phyloP scores from a whole-genome alignment of 2,797 vertebrate genomes.

The Schizothorax lantsangensis region DNA sequence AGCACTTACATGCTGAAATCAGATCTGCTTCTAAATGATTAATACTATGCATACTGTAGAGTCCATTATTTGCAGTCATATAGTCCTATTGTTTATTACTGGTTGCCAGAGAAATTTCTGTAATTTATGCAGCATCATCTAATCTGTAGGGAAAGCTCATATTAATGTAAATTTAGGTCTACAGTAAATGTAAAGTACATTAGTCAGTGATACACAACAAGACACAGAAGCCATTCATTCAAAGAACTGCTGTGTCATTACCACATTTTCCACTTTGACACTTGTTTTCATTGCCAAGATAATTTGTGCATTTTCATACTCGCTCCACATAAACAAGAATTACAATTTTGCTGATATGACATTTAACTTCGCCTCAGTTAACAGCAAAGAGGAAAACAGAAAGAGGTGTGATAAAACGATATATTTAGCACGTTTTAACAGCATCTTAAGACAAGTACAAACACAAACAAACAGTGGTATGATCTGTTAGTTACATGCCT shows the following conservation, averaged over 20 bases:
- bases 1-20: constrained; percentile 38
- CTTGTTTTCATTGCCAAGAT: background rate
- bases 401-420: background rate
- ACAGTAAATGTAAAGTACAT: background rate
- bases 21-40: constrained; percentile 40
- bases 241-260: background rate
- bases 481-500: background rate
- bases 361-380: background rate
- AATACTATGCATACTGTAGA: background rate
- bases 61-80: constrained; percentile 8
- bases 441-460: background rate
- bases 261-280: background rate
- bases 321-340: background rate
- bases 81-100: background rate
- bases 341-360: background rate
- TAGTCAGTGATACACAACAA: background rate
- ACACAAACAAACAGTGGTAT: background rate
- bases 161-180: background rate
- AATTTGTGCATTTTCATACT: background rate
- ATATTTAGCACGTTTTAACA: background rate
- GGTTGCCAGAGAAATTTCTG: background rate
- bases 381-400: background rate
- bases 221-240: constrained; percentile 2
- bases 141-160: background rate
- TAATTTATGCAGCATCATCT: background rate